A percentile compares a stretch with the other conserved stretches of the same genome.
Conservation (phyloP, 2,888 invertebrate genomes). For the Pyrocoelia pectoralis region DNA sequence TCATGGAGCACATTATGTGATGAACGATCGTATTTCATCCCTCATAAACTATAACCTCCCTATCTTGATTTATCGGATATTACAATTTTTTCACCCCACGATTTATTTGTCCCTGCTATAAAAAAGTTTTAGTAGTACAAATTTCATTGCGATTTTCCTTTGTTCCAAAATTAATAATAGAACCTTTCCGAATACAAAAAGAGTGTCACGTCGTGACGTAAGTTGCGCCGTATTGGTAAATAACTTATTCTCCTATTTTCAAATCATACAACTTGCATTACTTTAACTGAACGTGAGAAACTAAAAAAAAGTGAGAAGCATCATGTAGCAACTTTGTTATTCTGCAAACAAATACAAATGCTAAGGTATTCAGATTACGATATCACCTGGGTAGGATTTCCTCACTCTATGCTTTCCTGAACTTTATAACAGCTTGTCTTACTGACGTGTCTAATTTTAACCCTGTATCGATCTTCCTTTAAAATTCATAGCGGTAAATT, state of each 20-base stretch:
- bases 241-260: neutral
- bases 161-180: too few relatives aligned
- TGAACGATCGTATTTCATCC: neutral
- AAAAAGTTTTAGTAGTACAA: too few relatives aligned
- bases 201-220: too few relatives aligned
- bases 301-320: too few relatives aligned
- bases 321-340: neutral
- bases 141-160: too few relatives aligned
- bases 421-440: constrained; percentile 1
- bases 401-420: neutral
- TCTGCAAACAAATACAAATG: neutral
- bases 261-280: neutral
- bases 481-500: neutral
- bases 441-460: neutral
- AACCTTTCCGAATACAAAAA: too few relatives aligned
- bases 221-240: too few relatives aligned
- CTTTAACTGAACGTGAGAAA: too few relatives aligned
- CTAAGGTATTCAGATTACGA: neutral
- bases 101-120: too few relatives aligned
- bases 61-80: neutral
- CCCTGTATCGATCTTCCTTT: neutral
- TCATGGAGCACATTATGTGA: neutral
- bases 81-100: neutral
- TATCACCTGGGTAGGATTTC: neutral
- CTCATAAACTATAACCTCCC: neutral